Conservation (phyloP, 2,113 vertebrate genomes). For the Sorex fumeus region DNA sequence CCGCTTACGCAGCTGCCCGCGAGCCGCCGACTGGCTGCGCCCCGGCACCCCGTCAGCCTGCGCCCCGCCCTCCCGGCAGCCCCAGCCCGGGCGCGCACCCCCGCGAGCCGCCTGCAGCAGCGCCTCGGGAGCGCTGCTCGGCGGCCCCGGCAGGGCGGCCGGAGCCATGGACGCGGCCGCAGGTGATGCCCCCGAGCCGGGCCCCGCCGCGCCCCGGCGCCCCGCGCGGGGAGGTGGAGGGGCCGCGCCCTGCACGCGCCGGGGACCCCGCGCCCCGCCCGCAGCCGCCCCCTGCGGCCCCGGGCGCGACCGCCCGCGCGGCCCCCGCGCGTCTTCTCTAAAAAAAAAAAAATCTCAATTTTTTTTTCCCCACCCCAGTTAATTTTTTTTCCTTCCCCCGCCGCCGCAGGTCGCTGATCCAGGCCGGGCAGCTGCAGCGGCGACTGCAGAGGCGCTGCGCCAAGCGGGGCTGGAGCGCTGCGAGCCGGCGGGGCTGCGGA, state of each 20-base stretch:
- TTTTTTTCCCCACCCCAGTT: constrained; percentile 35
- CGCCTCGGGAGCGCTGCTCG: constrained; percentile 71
- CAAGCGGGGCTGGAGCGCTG: constrained; percentile 64
- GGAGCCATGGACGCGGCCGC: constrained; percentile 84
- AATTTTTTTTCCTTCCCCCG: constrained; percentile 24
- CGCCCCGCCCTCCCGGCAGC: constrained; percentile 74
- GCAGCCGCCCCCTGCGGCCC: constrained; percentile 43
- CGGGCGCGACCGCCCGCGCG: constrained; percentile 3
- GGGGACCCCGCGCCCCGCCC: background rate
- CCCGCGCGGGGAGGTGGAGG: background rate
- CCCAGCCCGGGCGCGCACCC: constrained; percentile 75
- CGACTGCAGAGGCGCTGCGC: constrained; percentile 84
- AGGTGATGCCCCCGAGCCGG: constrained; percentile 83
- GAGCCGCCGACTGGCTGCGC: constrained; percentile 78
- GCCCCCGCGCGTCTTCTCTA: constrained; percentile 14
- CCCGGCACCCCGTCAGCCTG: constrained; percentile 45
- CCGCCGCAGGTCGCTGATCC: constrained; percentile 85
- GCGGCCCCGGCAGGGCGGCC: constrained; percentile 72
- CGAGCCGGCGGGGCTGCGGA: constrained; percentile 66
- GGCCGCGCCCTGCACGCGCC: background rate
- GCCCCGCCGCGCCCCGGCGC: constrained; percentile 38
- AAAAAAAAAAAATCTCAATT: no score
- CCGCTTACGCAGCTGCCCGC: constrained; percentile 87
- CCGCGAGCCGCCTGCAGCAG: constrained; percentile 71
- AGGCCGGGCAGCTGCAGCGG: constrained; percentile 71